These are phyloP conservation scores for Quadriops clusia DNA, from an alignment of 2,888 invertebrate genomes.

Conservation along the genomic window DNA sequence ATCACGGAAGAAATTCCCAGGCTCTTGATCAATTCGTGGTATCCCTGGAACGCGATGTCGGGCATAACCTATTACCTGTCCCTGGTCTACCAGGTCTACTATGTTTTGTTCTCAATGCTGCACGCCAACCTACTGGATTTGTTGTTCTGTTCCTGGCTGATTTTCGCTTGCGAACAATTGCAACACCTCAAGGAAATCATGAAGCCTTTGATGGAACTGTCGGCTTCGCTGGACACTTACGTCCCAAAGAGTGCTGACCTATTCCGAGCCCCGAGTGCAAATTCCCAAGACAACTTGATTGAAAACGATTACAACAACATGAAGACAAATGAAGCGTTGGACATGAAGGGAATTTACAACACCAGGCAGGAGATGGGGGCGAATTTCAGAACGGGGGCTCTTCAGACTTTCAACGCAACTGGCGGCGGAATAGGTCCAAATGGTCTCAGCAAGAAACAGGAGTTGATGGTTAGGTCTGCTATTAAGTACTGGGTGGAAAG, in stretches of 20 bases:
- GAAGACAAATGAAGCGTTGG: slow-evolving; percentile 42
- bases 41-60: slow-evolving; percentile 63
- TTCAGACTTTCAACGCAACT: slow-evolving; percentile 48
- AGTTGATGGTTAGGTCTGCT: slow-evolving; percentile 72
- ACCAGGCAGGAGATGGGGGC: slow-evolving; percentile 69
- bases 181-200: slow-evolving; percentile 77
- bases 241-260: slow-evolving; percentile 60
- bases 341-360: slow-evolving; percentile 63
- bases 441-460: slow-evolving; percentile 70
- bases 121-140: slow-evolving; percentile 52
- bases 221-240: slow-evolving; percentile 69
- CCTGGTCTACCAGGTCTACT: slow-evolving; percentile 51
- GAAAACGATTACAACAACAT: slow-evolving; percentile 35
- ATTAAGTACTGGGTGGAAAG: slow-evolving; percentile 86
- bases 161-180: slow-evolving; percentile 76
- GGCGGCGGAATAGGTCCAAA: slow-evolving; percentile 57
- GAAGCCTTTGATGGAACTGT: slow-evolving; percentile 78
- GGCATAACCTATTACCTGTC: slow-evolving; percentile 56
- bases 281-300: slow-evolving; percentile 26
- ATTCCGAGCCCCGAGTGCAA: slow-evolving; percentile 47
- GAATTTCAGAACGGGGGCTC: slow-evolving; percentile 54
- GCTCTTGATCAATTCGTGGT: slow-evolving; percentile 63
- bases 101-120: slow-evolving; percentile 33
- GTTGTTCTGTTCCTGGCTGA: slow-evolving; percentile 73
- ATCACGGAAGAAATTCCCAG: slow-evolving; percentile 57